phyloP scores from a whole-genome alignment of 2,113 vertebrate genomes.

The Myrmecophaga tridactyla region DNA sequence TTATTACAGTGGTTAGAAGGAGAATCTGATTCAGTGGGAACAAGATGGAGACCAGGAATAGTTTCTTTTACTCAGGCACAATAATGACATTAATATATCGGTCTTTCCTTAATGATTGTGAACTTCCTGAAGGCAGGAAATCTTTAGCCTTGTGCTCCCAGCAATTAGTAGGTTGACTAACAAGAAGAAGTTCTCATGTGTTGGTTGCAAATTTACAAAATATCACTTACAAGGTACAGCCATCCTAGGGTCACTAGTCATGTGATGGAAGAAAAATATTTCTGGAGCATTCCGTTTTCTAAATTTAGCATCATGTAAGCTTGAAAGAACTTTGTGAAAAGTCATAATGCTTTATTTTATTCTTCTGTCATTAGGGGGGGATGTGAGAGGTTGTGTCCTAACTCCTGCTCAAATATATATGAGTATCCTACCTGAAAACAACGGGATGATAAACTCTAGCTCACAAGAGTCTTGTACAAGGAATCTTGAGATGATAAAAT shows the following conservation, averaged over 20 bases:
- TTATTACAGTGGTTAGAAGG: background rate
- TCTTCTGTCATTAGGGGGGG: background rate
- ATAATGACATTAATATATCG: background rate
- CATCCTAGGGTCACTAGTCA: background rate
- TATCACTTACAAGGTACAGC: background rate
- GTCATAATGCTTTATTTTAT: background rate
- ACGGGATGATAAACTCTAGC: background rate
- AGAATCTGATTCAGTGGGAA: background rate
- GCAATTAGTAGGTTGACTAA: background rate
- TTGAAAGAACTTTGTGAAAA: conserved; percentile 5
- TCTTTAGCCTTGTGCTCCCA: background rate
- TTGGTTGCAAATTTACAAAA: background rate
- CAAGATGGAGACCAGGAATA: too few species aligned
- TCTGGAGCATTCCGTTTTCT: background rate
- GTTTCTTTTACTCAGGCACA: background rate
- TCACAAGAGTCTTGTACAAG: background rate
- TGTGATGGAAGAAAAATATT: background rate
- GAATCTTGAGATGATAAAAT: conserved; percentile 40
- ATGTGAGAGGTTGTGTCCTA: background rate
- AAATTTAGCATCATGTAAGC: background rate
- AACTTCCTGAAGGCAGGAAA: background rate
- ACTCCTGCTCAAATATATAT: background rate
- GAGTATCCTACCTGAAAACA: background rate
- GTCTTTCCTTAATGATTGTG: background rate
- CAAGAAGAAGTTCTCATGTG: background rate